These are phyloP conservation scores for Crocuta crocuta DNA, from an alignment of 2,113 vertebrate genomes.

Conservation along the genomic window DNA sequence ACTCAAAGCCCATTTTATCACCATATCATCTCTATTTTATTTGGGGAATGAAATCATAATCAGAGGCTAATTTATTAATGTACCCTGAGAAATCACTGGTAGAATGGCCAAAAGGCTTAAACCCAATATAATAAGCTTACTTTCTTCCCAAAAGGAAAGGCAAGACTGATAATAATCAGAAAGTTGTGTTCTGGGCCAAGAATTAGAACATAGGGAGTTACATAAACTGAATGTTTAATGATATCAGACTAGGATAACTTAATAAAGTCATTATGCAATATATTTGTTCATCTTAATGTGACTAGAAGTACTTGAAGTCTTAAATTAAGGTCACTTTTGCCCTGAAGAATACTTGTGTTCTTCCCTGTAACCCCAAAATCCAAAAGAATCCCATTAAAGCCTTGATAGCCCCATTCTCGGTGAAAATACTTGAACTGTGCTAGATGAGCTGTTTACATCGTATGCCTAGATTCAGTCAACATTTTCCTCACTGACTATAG, in stretches of 20 bases:
- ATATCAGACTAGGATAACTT: not conserved
- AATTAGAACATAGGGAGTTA: not conserved
- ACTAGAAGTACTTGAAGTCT: not conserved
- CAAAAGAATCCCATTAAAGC: not conserved
- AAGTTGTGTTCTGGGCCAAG: not conserved
- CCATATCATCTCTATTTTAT: not conserved
- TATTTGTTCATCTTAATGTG: not conserved
- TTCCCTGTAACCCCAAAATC: not conserved
- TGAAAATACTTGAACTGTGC: not conserved
- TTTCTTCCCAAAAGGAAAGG: not conserved
- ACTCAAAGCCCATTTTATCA: not conserved
- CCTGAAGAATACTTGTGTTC: not conserved
- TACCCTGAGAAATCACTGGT: not conserved
- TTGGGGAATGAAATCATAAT: not conserved
- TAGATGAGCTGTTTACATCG: fast-evolving
- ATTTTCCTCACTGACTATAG: not conserved
- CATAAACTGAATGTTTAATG: not conserved
- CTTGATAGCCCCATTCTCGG: not conserved
- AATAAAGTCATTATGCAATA: not conserved
- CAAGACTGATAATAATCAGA: not conserved
- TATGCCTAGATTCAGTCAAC: not conserved
- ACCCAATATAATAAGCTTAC: not conserved
- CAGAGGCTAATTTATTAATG: conserved; percentile 13
- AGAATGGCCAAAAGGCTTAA: not conserved
- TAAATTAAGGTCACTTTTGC: not conserved